Evolutionary conservation across 2,888 invertebrate genomes (phyloP).

Genomic region (Calliscelio sp.): DNA sequence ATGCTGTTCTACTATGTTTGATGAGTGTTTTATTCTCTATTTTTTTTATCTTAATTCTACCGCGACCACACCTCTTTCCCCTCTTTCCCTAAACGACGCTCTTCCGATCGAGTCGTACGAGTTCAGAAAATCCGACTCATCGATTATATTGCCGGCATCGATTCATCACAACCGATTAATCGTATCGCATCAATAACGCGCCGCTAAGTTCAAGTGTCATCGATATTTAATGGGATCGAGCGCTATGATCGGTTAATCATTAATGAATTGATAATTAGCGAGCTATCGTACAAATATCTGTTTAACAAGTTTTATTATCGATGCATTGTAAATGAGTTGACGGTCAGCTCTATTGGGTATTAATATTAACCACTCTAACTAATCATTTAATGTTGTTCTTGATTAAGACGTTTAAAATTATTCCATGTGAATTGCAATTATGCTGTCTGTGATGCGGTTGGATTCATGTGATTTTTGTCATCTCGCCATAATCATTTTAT

Average conservation of each 20-base stretch:
- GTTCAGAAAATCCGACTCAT: constrained; percentile 22
- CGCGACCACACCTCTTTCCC: no score
- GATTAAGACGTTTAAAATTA: not conserved
- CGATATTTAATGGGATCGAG: constrained; percentile 23
- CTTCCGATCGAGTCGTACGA: no score
- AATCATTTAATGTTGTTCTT: not conserved
- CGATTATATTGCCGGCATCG: not conserved
- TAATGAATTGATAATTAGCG: constrained; percentile 22
- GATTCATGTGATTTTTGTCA: no score
- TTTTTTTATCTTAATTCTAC: no score
- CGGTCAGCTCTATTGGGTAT: not conserved
- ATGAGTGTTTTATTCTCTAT: no score
- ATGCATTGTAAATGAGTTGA: constrained; percentile 22
- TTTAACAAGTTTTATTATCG: constrained; percentile 11
- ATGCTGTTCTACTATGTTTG: no score
- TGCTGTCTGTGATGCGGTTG: no score
- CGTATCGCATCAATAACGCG: constrained; percentile 17
- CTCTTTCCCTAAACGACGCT: no score
- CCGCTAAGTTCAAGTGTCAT: constrained; percentile 5
- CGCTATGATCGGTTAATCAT: constrained; percentile 12
- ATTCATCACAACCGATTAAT: constrained; percentile 36
- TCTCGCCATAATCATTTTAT: no score
- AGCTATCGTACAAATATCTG: constrained; percentile 18
- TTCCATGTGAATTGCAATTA: no score
- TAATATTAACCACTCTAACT: not conserved